These are phyloP conservation scores for Drosophila persimilis DNA, from an alignment of 1,140 invertebrate genomes.

Conservation along the genomic window DNA sequence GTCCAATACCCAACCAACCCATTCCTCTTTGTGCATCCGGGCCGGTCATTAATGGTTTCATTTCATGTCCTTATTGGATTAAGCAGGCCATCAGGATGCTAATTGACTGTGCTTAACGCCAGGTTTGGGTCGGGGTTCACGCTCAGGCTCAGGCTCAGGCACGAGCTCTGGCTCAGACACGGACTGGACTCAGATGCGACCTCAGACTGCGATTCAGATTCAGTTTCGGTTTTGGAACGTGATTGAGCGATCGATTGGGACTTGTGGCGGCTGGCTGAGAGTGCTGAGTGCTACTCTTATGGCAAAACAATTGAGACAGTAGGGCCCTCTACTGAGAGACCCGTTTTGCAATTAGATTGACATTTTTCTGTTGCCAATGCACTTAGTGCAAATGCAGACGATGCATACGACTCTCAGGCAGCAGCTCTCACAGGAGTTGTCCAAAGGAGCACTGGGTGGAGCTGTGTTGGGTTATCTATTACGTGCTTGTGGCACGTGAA, in stretches of 20 bases:
- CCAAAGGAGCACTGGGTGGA: no score
- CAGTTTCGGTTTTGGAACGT: no score
- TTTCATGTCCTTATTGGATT: conserved; percentile 79
- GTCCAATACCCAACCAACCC: not conserved
- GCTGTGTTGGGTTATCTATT: conserved; percentile 22
- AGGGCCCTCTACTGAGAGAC: no score
- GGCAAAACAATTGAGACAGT: conserved; percentile 37
- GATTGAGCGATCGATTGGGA: not conserved
- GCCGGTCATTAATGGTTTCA: conserved; percentile 69
- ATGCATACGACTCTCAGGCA: no score
- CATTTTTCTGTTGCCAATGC: no score
- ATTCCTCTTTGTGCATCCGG: conserved; percentile 28
- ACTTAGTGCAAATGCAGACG: no score
- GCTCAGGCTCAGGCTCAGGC: not conserved
- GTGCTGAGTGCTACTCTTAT: conserved; percentile 40
- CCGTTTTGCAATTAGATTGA: no score
- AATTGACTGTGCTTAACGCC: conserved; percentile 72
- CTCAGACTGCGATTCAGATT: no score
- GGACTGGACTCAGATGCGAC: no score
- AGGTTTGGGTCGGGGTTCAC: no score
- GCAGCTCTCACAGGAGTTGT: no score
- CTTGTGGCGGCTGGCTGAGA: conserved; percentile 25
- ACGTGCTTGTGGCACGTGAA: conserved; percentile 56
- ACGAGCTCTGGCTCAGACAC: not conserved
- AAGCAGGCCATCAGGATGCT: conserved; percentile 65